phyloP scores from a whole-genome alignment of 92 coral and sea anemone species.

The Nematostella vectensis region DNA sequence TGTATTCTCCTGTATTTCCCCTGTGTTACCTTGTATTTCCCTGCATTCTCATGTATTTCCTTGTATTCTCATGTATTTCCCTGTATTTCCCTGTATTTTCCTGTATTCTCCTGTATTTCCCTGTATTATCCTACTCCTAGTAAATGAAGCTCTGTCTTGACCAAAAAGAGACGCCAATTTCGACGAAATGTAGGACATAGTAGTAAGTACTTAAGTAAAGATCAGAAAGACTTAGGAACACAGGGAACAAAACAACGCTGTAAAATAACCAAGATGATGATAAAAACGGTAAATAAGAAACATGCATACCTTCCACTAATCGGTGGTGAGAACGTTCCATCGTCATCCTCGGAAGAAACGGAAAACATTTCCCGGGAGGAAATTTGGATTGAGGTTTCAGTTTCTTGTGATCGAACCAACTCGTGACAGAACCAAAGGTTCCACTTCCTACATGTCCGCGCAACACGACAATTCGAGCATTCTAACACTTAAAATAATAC shows the following conservation, averaged over 20 bases:
- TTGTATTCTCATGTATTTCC: too few species aligned
- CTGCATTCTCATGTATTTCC: too few species aligned
- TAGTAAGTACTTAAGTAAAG: too few species aligned
- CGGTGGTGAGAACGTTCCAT: constrained; percentile 67
- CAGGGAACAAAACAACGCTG: constrained; percentile 1
- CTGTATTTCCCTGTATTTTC: too few species aligned
- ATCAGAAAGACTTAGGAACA: not conserved
- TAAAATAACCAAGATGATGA: too few species aligned
- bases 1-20: too few species aligned
- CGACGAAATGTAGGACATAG: constrained; percentile 46
- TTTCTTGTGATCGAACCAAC: constrained; percentile 12
- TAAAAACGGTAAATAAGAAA: too few species aligned
- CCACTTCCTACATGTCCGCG: constrained; percentile 57
- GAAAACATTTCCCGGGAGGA: constrained; percentile 49
- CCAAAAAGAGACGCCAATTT: constrained; percentile 90
- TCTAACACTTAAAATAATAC: too few species aligned
- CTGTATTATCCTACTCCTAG: too few species aligned
- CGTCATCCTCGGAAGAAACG: constrained; percentile 67
- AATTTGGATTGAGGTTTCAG: constrained; percentile 6
- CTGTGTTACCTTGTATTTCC: too few species aligned
- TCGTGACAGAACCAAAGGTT: constrained; percentile 46
- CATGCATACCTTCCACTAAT: constrained; percentile 56
- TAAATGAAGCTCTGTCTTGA: constrained; percentile 72
- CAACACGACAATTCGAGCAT: too few species aligned
- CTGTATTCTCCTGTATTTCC: too few species aligned